phyloP scores from a whole-genome alignment of 2,113 vertebrate genomes.

The Meriones unguiculatus region DNA sequence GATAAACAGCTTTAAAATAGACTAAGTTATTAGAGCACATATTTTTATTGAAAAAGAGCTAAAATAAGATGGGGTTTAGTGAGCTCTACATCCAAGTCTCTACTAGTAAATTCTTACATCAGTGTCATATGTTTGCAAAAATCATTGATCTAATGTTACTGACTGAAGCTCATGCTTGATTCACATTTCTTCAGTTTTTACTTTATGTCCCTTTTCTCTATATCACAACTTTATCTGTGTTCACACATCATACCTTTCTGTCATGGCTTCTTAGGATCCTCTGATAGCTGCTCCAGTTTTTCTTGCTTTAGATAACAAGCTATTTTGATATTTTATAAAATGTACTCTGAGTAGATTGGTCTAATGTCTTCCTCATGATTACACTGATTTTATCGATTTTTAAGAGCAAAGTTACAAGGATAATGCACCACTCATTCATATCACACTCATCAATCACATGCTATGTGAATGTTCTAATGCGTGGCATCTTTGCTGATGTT shows the following conservation, averaged over 20 bases:
- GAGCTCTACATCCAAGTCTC: not conserved
- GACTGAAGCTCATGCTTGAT: not conserved
- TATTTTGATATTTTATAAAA: not conserved
- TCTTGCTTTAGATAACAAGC: not conserved
- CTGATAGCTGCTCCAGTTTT: not conserved
- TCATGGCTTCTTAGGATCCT: not conserved
- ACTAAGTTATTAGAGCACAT: not conserved
- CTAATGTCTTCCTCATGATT: not conserved
- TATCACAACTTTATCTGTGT: not conserved
- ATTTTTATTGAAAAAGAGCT: not conserved
- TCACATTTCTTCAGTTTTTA: not conserved
- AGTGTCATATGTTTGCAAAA: not conserved
- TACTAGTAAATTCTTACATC: not conserved
- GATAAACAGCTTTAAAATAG: not conserved
- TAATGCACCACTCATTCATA: not conserved
- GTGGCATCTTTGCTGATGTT: not conserved
- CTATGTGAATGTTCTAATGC: not conserved
- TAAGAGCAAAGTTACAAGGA: not conserved
- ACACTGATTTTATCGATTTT: not conserved
- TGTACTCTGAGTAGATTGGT: not conserved
- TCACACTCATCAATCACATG: not conserved
- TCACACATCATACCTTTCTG: not conserved
- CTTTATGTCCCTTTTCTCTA: not conserved
- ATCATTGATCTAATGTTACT: not conserved
- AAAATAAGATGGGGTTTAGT: not conserved